Evolutionary conservation across 2,113 vertebrate genomes (phyloP), one percentile per base, ranked within the genome.

Genomic region (Chloroceryle aenea): DNA sequence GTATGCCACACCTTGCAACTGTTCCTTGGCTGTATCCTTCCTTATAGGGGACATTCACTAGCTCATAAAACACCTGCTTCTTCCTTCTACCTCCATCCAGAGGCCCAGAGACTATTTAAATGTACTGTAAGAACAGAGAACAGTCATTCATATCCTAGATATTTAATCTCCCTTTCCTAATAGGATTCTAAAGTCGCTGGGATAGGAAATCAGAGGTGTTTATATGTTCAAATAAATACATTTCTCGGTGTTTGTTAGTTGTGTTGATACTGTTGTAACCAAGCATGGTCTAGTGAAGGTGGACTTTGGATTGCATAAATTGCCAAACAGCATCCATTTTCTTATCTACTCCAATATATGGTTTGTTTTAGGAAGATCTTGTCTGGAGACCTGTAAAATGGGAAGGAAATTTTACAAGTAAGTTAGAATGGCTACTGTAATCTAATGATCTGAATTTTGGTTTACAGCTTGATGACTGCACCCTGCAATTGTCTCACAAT

Each of bases 401-500:
- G 42, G 29, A 55, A 85, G 34, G 14, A 0, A 0, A 4, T 61
- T 12, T 84, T 71, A 85, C 36, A 86, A 7, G 3, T 55, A 7
- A 34, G 9, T 75, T 40, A 53, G 7, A 84, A 43, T 36, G 10
- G 32, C 43, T 64, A 8, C 30, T 90, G 12, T 53, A 75, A 85
- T 85, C 74, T 77, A 56, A 87, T 12, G 6, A 36, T 90, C 72
- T 92, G 59, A 47, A 38, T 91, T 85, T 73, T 95, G 52, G 97
- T 90, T 71, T 97, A 63, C 95, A 99, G 99, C 98, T 99, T n/a
- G 99, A 99, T 92, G 99, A 99, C 98, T 99, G 99, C 82, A 97
- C 99, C 12, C 98, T 99, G 64, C 99, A 99, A 90, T 97, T 99
- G 59, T 99, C 99, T 95, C 99, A 99, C 94, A 99, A 99, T 69